Evolutionary conservation across 2,113 vertebrate genomes (phyloP), one percentile per base, ranked within the genome.

Genomic region (Mus pahari): DNA sequence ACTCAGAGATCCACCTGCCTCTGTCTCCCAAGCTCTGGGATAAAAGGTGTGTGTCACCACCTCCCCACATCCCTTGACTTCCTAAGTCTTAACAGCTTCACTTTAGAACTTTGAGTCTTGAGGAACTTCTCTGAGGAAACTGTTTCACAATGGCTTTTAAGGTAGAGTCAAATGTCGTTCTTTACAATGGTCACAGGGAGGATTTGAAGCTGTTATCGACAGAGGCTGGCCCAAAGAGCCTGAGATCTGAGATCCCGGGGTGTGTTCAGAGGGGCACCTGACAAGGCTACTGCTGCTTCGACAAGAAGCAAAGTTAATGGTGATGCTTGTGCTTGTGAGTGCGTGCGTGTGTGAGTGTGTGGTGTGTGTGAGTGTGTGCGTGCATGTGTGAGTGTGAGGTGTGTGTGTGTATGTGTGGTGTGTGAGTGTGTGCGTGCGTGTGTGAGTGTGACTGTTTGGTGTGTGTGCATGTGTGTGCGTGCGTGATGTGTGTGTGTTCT

Each of bases 401-500:
- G 48, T 48, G 39, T 45, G 11, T 48, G 24, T 31, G 74, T 3
- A 5, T 14, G 10, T 74, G 24, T n/a, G n/a, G n/a, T n/a, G n/a
- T 48, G 48, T 48, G 39, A n/a, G 7, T 12, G 0, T 16, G 22
- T 45, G 73, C 28, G 73, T 42, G n/a, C n/a, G 45, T 48, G 48
- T 48, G 48, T 48, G 48, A 6, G 48, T 48, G 48, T 48, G 48
- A n/a, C n/a, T n/a, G n/a, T n/a, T n/a, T n/a, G n/a, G 10, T 74
- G 5, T 26, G 6, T 11, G 0, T 14, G 22, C 26, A 42, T 48
- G 74, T 3, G 13, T 14, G 10, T 74, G 7, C 3, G 7, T 12
- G 0, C 7, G 24, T n/a, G n/a, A n/a, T n/a, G n/a, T 48, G 48
- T 48, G 39, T 45, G 11, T 48, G 24, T 31, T 9, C 19, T 39